Evolutionary conservation across 2,797 vertebrate genomes (phyloP).

Genomic region (Distichodus sexfasciatus): DNA sequence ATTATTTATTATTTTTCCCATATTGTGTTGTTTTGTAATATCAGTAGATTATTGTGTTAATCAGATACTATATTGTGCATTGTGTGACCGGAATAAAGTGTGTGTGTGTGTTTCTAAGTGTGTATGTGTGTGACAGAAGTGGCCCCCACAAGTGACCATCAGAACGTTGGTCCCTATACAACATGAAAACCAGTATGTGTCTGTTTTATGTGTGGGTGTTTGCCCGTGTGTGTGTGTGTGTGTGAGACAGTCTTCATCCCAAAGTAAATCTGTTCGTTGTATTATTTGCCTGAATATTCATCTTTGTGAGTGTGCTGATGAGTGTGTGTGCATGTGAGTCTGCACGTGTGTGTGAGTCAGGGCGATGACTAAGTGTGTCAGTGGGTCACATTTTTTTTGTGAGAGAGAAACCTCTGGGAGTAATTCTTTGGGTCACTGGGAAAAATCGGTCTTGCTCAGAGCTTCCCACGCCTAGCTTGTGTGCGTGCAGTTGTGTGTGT

Average conservation of each 20-base stretch:
- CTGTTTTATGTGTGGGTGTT: neutral
- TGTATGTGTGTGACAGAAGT: too few relatives aligned
- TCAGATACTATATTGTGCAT: too few relatives aligned
- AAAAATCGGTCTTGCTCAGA: conserved; percentile 26
- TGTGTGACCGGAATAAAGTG: neutral
- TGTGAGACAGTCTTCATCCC: too few relatives aligned
- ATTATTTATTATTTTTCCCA: too few relatives aligned
- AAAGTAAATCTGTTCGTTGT: too few relatives aligned
- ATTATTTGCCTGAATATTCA: too few relatives aligned
- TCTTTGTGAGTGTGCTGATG: conserved; percentile 18
- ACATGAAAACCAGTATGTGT: too few relatives aligned
- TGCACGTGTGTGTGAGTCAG: conserved; percentile 42
- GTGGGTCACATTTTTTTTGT: conserved; percentile 44
- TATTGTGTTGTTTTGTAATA: too few relatives aligned
- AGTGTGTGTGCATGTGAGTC: conserved; percentile 29
- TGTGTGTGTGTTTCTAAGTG: too few relatives aligned
- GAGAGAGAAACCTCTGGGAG: conserved; percentile 34
- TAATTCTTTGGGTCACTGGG: conserved; percentile 27
- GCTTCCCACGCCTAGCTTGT: conserved; percentile 28
- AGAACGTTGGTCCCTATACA: too few relatives aligned
- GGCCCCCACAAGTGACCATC: too few relatives aligned
- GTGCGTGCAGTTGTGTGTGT: neutral
- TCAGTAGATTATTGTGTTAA: too few relatives aligned
- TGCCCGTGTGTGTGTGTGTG: neutral
- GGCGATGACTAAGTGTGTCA: conserved; percentile 37